Conservation (phyloP, 2,888 invertebrate genomes). For the Ichneumoninae sp. region DNA sequence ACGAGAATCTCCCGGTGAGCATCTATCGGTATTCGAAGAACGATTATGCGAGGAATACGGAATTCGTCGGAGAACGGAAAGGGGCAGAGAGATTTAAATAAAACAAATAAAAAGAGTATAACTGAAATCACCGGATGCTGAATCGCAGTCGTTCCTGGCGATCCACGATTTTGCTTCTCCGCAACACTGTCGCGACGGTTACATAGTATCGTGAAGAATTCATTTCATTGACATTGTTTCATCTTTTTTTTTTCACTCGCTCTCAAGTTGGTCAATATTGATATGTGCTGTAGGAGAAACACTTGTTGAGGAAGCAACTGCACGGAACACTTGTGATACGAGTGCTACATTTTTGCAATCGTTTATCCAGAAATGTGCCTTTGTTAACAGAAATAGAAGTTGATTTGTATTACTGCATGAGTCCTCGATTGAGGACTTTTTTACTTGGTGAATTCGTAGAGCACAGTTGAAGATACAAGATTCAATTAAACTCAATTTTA, state of each 20-base stretch:
- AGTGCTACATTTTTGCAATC: no score
- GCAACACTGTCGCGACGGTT: not conserved
- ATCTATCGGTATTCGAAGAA: constrained; percentile 59
- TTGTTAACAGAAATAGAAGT: no score
- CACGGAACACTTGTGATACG: no score
- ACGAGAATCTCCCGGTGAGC: constrained; percentile 19
- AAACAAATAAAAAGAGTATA: constrained; percentile 11
- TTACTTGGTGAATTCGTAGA: no score
- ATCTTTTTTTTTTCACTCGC: constrained; percentile 11
- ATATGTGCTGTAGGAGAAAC: no score
- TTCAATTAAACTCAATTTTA: no score
- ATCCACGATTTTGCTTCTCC: constrained; percentile 37
- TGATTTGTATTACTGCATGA: no score
- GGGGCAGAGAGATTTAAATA: constrained; percentile 21
- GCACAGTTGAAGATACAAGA: no score
- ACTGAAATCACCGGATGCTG: constrained; percentile 46
- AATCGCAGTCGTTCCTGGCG: constrained; percentile 41
- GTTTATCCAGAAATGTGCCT: no score
- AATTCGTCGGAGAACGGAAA: constrained; percentile 49
- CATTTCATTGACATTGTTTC: not conserved
- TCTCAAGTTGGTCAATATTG: constrained; percentile 20
- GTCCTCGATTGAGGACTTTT: no score
- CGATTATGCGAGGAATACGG: constrained; percentile 61
- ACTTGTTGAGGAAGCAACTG: no score
- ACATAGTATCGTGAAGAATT: not conserved